phyloP scores from a whole-genome alignment of 2,113 vertebrate species.

The Gymnarchus niloticus region DNA sequence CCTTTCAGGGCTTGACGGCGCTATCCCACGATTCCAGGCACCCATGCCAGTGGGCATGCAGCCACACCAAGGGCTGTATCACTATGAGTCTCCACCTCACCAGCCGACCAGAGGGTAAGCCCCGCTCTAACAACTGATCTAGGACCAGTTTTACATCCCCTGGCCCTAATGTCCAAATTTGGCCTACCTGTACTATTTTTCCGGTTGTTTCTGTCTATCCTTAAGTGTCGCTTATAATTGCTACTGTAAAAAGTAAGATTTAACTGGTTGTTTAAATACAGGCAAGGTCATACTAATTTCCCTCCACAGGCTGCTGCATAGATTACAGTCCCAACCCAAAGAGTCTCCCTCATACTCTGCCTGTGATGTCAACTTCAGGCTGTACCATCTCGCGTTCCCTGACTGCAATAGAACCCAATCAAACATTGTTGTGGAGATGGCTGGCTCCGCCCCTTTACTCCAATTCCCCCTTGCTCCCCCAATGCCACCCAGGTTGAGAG shows the following conservation, averaged over 20 bases:
- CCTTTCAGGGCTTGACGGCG: slow-evolving; percentile 53
- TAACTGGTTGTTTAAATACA: not conserved
- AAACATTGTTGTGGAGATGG: slow-evolving; percentile 53
- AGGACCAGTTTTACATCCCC: not conserved
- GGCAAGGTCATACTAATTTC: not conserved
- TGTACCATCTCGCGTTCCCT: slow-evolving; percentile 27
- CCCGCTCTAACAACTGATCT: slow-evolving; percentile 18
- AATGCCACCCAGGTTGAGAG: slow-evolving; percentile 76
- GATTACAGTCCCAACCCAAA: too few species aligned
- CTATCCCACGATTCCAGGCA: slow-evolving; percentile 46
- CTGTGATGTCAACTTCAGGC: not conserved
- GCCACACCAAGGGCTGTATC: slow-evolving; percentile 71
- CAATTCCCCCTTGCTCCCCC: slow-evolving; percentile 37
- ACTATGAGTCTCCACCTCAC: slow-evolving; percentile 61
- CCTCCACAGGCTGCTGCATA: too few species aligned
- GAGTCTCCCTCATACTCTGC: not conserved
- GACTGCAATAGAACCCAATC: slow-evolving; percentile 38
- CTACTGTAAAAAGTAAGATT: not conserved
- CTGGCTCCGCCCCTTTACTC: slow-evolving; percentile 34
- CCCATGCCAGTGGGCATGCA: slow-evolving; percentile 74
- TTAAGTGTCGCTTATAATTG: not conserved
- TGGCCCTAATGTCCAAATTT: not conserved
- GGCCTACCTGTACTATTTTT: not conserved
- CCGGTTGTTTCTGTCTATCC: not conserved
- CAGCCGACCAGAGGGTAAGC: slow-evolving; percentile 66